phyloP scores from a whole-genome alignment of 1,140 invertebrate genomes.

The Sesamia nonagrioides region DNA sequence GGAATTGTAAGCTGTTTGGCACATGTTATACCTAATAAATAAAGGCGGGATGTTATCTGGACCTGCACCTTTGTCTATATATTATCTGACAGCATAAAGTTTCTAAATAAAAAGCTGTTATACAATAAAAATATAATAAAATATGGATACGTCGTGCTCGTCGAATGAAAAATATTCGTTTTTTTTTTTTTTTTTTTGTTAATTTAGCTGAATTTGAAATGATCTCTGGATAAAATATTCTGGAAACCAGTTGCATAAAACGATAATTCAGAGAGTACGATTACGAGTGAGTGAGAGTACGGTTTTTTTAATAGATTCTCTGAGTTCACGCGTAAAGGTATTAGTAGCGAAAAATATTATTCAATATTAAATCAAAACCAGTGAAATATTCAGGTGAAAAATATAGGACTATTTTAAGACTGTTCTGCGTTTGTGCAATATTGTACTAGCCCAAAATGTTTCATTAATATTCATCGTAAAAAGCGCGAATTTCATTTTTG shows the following conservation, averaged over 20 bases:
- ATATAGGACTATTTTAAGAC: slow-evolving; percentile 11
- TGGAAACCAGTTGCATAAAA: not conserved
- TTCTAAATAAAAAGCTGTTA: not conserved
- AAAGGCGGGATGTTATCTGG: no score
- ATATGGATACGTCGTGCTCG: not conserved
- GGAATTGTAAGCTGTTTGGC: no score
- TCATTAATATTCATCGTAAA: slow-evolving; percentile 74
- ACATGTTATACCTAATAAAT: no score
- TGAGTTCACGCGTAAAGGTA: not conserved
- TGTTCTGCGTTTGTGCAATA: slow-evolving; percentile 52
- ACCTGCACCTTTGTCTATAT: no score
- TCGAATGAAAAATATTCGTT: not conserved
- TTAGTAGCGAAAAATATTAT: not conserved
- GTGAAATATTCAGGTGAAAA: not conserved
- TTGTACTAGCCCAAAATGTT: slow-evolving; percentile 59
- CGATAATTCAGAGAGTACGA: not conserved
- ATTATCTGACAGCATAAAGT: not conserved
- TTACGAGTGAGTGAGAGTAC: not conserved
- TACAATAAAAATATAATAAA: not conserved
- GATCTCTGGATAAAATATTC: not conserved
- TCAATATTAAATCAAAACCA: not conserved
- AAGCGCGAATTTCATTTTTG: slow-evolving; percentile 70
- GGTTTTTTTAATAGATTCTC: no score
- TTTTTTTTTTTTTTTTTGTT: slow-evolving; percentile 7
- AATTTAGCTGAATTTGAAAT: not conserved